phyloP scores from a whole-genome alignment of 2,888 invertebrate genomes.

The Holacanthella duospinosa region DNA sequence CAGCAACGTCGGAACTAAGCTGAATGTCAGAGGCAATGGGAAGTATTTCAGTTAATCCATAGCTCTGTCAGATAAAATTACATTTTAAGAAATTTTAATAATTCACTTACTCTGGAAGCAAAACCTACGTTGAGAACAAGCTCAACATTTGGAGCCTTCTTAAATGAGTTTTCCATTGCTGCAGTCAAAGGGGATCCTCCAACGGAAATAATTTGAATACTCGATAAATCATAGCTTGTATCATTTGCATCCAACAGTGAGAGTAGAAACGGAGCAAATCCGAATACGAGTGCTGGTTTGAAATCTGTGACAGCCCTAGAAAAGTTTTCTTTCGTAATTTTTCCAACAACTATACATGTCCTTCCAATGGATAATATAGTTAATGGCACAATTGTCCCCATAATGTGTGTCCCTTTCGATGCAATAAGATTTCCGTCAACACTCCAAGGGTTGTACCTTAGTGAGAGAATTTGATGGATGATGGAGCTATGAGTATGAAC shows the following conservation, averaged over 20 bases:
- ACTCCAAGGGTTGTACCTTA: not conserved
- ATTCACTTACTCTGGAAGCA: no score
- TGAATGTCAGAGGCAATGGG: constrained; percentile 18
- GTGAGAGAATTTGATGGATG: not conserved
- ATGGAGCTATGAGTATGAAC: constrained; percentile 1
- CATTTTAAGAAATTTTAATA: no score
- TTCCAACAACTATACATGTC: constrained; percentile 26
- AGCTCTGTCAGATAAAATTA: constrained; percentile 15
- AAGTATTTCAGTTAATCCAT: constrained; percentile 31
- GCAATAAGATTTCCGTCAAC: constrained; percentile 8
- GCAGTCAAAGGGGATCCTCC: not conserved
- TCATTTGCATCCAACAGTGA: not conserved
- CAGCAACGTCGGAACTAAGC: constrained; percentile 5
- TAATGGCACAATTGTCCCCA: constrained; percentile 28
- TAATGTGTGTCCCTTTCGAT: constrained; percentile 19
- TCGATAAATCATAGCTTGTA: not conserved
- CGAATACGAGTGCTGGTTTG: constrained; percentile 16
- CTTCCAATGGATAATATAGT: constrained; percentile 25
- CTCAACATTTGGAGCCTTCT: no score
- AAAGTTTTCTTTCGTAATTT: constrained; percentile 11
- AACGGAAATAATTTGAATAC: not conserved
- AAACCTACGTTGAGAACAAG: no score
- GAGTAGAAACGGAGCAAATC: constrained; percentile 28
- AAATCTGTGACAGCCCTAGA: constrained; percentile 18
- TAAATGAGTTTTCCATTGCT: no score